Conservation (phyloP, 2,797 vertebrate genomes). For the Moxostoma hubbsi region DNA sequence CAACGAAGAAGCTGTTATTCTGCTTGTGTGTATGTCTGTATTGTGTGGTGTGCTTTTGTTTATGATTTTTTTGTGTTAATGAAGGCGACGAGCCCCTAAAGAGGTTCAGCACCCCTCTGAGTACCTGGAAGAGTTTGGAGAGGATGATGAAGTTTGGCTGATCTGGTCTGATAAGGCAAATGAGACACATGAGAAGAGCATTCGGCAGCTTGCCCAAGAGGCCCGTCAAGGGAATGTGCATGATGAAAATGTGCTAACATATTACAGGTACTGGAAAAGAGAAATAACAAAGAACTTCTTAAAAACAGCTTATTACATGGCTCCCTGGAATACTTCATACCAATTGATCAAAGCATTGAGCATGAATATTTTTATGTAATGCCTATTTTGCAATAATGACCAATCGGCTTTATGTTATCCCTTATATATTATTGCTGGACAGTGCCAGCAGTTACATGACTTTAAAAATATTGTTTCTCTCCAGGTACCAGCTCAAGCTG, state of each 20-base stretch:
- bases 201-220: slow-evolving; percentile 92
- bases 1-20: not conserved
- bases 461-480: not conserved
- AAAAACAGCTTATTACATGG: not conserved
- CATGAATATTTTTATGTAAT: too few species aligned
- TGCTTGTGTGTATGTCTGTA: not conserved
- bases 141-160: slow-evolving; percentile 97
- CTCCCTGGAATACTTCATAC: too few species aligned
- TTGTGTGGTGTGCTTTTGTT: not conserved
- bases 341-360: too few species aligned
- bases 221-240: slow-evolving; percentile 92
- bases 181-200: slow-evolving; percentile 89
- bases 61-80: slow-evolving; percentile 1
- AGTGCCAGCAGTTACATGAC: too few species aligned
- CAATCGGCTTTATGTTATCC: too few species aligned
- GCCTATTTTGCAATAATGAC: too few species aligned
- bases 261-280: slow-evolving; percentile 85
- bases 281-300: not conserved
- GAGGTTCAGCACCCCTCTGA: slow-evolving; percentile 80
- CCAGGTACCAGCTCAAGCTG: slow-evolving; percentile 96
- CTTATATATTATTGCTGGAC: not conserved
- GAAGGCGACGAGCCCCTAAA: slow-evolving; percentile 87
- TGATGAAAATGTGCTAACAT: slow-evolving; percentile 92
- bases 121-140: slow-evolving; percentile 89
- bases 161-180: slow-evolving; percentile 92